phyloP scores from a whole-genome alignment of 2,797 vertebrate genomes.

The Gymnopithys bicolor region DNA sequence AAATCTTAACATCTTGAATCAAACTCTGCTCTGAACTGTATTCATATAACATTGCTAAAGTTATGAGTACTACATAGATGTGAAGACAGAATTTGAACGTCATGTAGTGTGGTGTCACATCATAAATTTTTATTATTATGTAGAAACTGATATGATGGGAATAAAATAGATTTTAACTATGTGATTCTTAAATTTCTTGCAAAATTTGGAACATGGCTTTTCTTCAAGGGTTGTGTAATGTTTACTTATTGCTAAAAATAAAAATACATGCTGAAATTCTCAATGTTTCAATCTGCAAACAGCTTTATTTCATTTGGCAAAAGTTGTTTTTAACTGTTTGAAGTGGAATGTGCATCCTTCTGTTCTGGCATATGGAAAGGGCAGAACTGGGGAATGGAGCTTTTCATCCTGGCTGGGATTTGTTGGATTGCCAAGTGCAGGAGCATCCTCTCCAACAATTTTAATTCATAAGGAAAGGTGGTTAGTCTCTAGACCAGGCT shows the following conservation, averaged over 20 bases:
- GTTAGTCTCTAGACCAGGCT: not conserved
- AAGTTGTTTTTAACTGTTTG: not conserved
- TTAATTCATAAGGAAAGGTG: not conserved
- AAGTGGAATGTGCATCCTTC: not conserved
- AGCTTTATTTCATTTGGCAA: constrained; percentile 1
- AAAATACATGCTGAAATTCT: not conserved
- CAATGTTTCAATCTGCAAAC: constrained; percentile 14
- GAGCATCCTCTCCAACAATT: not conserved
- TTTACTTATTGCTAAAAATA: constrained; percentile 2
- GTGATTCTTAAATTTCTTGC: constrained; percentile 1
- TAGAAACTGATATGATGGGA: not conserved
- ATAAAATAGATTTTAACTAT: not conserved
- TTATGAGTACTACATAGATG: not conserved
- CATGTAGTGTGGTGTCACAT: not conserved
- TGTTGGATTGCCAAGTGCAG: not conserved
- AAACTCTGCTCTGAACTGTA: not conserved
- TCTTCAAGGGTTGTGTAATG: not conserved
- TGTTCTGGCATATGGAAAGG: not conserved
- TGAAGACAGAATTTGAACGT: constrained; percentile 20
- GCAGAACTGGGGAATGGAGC: not conserved
- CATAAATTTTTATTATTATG: not conserved
- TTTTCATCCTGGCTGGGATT: not conserved
- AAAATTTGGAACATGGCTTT: not conserved
- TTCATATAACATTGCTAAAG: not conserved
- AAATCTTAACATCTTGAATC: not conserved